Base-by-base conservation (phyloP, 2,113 vertebrate genomes). In the Etheostoma cragini region DNA sequence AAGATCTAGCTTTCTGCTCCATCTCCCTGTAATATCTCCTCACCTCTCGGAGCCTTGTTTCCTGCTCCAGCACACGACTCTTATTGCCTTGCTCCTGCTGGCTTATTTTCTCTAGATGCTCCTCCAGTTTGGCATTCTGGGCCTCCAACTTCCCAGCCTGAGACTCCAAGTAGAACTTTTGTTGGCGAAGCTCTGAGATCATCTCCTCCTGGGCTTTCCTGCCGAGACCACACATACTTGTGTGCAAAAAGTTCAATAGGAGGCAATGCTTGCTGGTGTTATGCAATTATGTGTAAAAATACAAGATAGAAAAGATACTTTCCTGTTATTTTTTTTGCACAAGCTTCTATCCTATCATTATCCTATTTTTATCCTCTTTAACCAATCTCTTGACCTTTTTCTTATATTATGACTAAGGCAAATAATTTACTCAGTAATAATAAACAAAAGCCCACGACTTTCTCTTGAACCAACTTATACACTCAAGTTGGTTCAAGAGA, bases 151-250 rank as follows among this genome's bases (percentile, higher is more conserved):
- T 99, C 26, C 98, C 98, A 8, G 97, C 98, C 91, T 99, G 98
- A 5, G 98, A 97, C 91, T 99, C 98, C 93, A 99, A 92, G 93
- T 99, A 99, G 94, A 99, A 99, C 91, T 99, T 99, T 94, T 99
- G 98, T 87, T 99, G 98, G 62, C 98, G 96, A 66, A 99, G 97
- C 91, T 99, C 98, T 66, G 98, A 98, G 90, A 99, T 99, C 98
- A 99, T 99, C 91, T 99, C 98, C 86, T 99, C 98, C 87, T 99
- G 98, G 81, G 98, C 97, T 97, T 99, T 99, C 97, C 98, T 99
- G 88, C 78, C 72, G 69, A 58, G 13, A 57, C 17, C 78, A 84
- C 47, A 81, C 58, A 78, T 15, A 79, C 22, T 53, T n/a, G 26
- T 56, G 38, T 33, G 52, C 49, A 74, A 66, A n/a, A n/a, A 5